phyloP scores from a whole-genome alignment of 1,140 invertebrate species.

The Heliconius hewitsoni region DNA sequence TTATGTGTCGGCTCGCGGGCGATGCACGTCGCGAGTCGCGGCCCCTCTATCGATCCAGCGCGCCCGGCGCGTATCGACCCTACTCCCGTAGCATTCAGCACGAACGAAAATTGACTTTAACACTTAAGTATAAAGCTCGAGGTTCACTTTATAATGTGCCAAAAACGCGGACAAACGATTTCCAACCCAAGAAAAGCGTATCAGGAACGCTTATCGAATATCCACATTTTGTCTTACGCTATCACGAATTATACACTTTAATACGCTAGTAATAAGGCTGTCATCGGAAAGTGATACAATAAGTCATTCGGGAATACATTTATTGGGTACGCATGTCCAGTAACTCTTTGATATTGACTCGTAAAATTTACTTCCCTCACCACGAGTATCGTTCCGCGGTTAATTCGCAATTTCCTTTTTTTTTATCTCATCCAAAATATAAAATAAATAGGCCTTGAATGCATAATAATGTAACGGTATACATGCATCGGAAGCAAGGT shows the following conservation, averaged over 20 bases:
- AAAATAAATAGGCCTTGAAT: slow-evolving; percentile 41
- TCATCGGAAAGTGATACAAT: slow-evolving; percentile 49
- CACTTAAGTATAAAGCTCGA: slow-evolving; percentile 45
- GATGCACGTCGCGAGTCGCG: slow-evolving; percentile 54
- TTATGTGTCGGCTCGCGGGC: slow-evolving; percentile 54
- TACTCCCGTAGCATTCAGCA: slow-evolving; percentile 47
- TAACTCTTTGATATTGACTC: slow-evolving; percentile 42
- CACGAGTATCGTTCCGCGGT: background rate
- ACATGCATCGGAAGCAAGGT: slow-evolving; percentile 72
- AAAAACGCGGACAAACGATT: slow-evolving; percentile 56
- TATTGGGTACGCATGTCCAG: slow-evolving; percentile 73
- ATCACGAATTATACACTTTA: slow-evolving; percentile 74
- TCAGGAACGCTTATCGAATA: slow-evolving; percentile 59
- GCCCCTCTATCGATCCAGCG: slow-evolving; percentile 69
- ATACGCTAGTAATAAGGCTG: slow-evolving; percentile 64
- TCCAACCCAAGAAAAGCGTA: slow-evolving; percentile 64
- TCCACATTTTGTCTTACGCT: slow-evolving; percentile 45
- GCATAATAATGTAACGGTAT: slow-evolving; percentile 44
- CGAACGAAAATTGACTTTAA: slow-evolving; percentile 66
- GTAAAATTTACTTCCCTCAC: background rate
- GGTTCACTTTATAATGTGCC: slow-evolving; percentile 32
- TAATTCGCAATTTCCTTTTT: background rate
- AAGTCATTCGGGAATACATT: slow-evolving; percentile 53
- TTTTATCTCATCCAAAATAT: background rate
- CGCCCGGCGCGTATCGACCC: slow-evolving; percentile 71